Base-by-base conservation (phyloP, 1,140 invertebrate species). In the Diprion similis region DNA sequence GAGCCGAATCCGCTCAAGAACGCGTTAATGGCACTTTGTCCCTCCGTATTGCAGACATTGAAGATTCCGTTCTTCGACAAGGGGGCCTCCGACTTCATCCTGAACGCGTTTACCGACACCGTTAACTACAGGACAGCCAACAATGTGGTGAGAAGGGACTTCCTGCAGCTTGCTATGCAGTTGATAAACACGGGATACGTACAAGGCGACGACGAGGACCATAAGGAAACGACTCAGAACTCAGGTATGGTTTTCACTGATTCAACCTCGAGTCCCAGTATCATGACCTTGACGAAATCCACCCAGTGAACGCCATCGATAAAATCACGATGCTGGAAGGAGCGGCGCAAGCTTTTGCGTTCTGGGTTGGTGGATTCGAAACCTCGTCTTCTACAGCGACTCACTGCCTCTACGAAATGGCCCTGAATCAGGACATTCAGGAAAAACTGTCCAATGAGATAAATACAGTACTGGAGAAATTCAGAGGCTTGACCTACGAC, bases 91-190 rank as follows among this genome's bases (percentile, higher is more conserved):
- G 75, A 85, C 7, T 90, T 90, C 75, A 90, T 90, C 75, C 76
- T 83, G 15, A 78, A 80, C 37, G 85, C 90, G 8, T 89, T 92
- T 7, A 86, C 88, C 76, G 87, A 92, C 8, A 88, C 86, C 0
- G 80, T 90, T 0, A 78, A 87, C 37, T 82, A 85, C 46, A 79
- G 89, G 66, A 81, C 86, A 24, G 80, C 84, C 71, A 88, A 89
- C 72, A 85, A 87, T 51, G 78, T 85, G 0, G 79, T 77, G 24
- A 80, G 86, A 47, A 88, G 89, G 18, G 90, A 91, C 70, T 84
- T 85, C 69, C 66, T 84, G 15, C 78, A 82, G 73, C 75, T 82
- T 1, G 48, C 84, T 6, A 77, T 85, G 47, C 78, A 85, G 70
- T 69, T 85, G 1, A 79, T 82, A 18, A 76, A 82, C 17, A 75